These are phyloP conservation scores for Synergus gifuensis DNA, from an alignment of 2,888 invertebrate species.

Conservation along the genomic window DNA sequence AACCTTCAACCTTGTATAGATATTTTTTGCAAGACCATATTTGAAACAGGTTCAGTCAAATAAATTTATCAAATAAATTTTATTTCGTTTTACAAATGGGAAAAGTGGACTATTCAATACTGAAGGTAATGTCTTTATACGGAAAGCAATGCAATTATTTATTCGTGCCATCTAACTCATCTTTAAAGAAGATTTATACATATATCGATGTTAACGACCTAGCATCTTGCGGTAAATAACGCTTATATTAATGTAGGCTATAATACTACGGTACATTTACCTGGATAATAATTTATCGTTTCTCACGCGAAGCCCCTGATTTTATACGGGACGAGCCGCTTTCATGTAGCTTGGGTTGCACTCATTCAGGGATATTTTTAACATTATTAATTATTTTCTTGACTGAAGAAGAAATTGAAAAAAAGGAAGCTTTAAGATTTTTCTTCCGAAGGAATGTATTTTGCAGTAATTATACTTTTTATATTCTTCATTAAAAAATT, in stretches of 20 bases:
- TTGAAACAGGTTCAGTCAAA: neutral
- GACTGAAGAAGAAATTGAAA: no score
- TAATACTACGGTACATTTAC: conserved; percentile 15
- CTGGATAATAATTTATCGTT: conserved; percentile 15
- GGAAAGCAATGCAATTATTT: conserved; percentile 24
- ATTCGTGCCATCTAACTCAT: conserved; percentile 8
- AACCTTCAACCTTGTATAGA: conserved; percentile 18
- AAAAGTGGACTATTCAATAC: neutral
- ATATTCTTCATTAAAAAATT: no score
- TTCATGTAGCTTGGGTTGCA: neutral
- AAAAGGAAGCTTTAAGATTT: no score
- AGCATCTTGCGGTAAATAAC: conserved; percentile 3
- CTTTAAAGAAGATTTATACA: neutral
- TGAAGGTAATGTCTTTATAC: conserved; percentile 11
- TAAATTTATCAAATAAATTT: neutral
- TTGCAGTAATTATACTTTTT: no score
- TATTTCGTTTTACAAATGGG: neutral
- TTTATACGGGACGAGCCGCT: neutral
- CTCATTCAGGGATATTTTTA: neutral
- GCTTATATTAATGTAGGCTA: conserved; percentile 19
- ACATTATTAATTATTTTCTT: no score
- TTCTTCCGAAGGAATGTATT: no score
- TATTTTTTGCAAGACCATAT: conserved; percentile 30
- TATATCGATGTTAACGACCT: conserved; percentile 30
- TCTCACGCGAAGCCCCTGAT: neutral